phyloP scores from a whole-genome alignment of 2,797 vertebrate genomes.

The Molossus molossus region DNA sequence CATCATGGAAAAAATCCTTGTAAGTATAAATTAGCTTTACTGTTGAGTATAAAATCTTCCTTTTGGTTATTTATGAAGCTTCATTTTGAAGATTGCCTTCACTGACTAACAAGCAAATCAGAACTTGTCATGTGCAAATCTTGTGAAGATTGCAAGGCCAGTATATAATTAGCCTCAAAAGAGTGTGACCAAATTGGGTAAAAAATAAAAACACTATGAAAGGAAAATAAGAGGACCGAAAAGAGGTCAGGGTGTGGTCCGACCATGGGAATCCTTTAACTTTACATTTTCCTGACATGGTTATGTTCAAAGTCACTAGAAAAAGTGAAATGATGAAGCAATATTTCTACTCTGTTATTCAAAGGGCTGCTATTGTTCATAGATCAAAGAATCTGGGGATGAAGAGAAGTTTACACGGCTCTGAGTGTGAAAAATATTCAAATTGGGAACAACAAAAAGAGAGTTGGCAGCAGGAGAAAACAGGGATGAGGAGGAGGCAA shows the following conservation, averaged over 20 bases:
- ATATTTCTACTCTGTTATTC: slow-evolving; percentile 71
- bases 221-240: slow-evolving; percentile 70
- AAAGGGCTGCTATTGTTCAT: slow-evolving; percentile 78
- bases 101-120: slow-evolving; percentile 86
- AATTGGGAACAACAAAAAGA: slow-evolving; percentile 66
- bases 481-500: background rate
- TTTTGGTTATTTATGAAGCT: slow-evolving; percentile 87
- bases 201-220: slow-evolving; percentile 75
- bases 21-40: slow-evolving; percentile 86
- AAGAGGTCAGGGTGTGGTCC: slow-evolving; percentile 78
- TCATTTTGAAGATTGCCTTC: slow-evolving; percentile 85
- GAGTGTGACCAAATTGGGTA: slow-evolving; percentile 84
- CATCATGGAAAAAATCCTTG: slow-evolving; percentile 80
- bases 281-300: slow-evolving; percentile 60
- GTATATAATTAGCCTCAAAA: slow-evolving; percentile 86
- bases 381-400: slow-evolving; percentile 83
- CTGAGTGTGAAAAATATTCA: slow-evolving; percentile 74
- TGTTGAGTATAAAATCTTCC: slow-evolving; percentile 84
- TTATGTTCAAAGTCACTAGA: slow-evolving; percentile 72
- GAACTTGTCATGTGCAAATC: slow-evolving; percentile 87
- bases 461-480: slow-evolving; percentile 26
- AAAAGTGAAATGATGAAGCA: slow-evolving; percentile 78
- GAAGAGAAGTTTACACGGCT: slow-evolving; percentile 74
- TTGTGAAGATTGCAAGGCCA: slow-evolving; percentile 85
- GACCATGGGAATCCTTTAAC: slow-evolving; percentile 57